phyloP scores from a whole-genome alignment of 2,797 vertebrate genomes.

The Phataginus tetradactyla region DNA sequence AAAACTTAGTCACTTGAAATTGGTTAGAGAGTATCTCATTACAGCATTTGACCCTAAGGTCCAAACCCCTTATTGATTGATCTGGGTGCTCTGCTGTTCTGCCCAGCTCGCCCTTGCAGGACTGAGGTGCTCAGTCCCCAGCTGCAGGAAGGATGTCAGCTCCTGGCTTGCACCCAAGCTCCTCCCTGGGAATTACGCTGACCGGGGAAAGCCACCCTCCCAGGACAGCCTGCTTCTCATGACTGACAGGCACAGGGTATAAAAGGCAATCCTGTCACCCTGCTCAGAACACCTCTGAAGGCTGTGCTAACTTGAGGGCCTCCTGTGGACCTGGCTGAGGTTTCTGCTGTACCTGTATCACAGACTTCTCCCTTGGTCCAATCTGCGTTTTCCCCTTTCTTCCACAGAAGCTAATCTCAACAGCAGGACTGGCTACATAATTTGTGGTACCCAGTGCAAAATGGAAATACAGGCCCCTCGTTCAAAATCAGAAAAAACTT shows the following conservation, averaged over 20 bases:
- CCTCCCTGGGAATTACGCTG: neutral
- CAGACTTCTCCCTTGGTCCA: neutral
- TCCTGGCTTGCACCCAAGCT: neutral
- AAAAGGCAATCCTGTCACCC: neutral
- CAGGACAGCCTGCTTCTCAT: neutral
- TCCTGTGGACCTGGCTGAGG: neutral
- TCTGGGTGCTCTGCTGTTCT: neutral
- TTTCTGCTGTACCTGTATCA: neutral
- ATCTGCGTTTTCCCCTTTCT: neutral
- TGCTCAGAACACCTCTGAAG: neutral
- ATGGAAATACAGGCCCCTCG: neutral
- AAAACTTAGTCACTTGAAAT: neutral
- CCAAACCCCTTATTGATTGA: neutral
- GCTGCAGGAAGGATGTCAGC: neutral
- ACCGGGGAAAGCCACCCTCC: neutral
- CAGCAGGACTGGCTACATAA: neutral
- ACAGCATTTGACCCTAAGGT: neutral
- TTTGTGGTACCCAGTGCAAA: neutral
- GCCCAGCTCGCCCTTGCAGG: neutral
- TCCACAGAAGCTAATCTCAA: neutral
- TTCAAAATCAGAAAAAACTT: neutral
- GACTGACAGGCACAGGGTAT: neutral
- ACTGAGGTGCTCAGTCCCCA: neutral
- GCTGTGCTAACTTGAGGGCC: too few relatives aligned
- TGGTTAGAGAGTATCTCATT: neutral